Evolutionary conservation across 2,888 invertebrate species (phyloP).

Genomic region (Chymomyza amoena): DNA sequence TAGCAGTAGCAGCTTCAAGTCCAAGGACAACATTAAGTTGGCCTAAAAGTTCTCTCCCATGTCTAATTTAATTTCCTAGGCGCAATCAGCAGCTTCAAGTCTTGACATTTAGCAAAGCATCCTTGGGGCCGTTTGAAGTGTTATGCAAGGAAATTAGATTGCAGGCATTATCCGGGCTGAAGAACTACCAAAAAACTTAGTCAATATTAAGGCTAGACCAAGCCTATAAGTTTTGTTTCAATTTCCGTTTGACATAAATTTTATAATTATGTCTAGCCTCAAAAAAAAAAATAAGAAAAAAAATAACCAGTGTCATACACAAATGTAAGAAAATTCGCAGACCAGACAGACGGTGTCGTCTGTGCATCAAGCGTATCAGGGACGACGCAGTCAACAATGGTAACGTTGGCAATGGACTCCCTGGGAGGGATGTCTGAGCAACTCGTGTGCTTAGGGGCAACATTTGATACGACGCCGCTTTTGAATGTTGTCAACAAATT

Average conservation of each 20-base stretch:
- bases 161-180: slow-evolving; percentile 56
- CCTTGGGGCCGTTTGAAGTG: slow-evolving; percentile 7
- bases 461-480: background rate
- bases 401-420: background rate
- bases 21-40: background rate
- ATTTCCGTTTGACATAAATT: slow-evolving; percentile 16
- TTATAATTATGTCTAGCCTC: slow-evolving; percentile 13
- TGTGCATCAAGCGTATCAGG: background rate
- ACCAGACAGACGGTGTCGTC: background rate
- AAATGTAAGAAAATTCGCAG: too few relatives aligned
- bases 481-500: background rate
- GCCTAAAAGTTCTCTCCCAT: background rate
- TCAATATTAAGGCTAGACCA: slow-evolving; percentile 17
- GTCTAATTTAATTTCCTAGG: slow-evolving; percentile 59
- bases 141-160: slow-evolving; percentile 58
- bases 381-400: background rate
- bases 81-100: slow-evolving; percentile 29
- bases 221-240: slow-evolving; percentile 25
- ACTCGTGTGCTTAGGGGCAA: background rate
- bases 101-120: background rate
- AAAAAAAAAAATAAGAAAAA: background rate
- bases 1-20: background rate
- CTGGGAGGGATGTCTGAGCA: too few relatives aligned
- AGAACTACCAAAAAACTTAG: background rate
- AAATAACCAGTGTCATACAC: background rate